Evolutionary conservation across 2,888 invertebrate genomes (phyloP).

Genomic region (Deilephila porcellus): DNA sequence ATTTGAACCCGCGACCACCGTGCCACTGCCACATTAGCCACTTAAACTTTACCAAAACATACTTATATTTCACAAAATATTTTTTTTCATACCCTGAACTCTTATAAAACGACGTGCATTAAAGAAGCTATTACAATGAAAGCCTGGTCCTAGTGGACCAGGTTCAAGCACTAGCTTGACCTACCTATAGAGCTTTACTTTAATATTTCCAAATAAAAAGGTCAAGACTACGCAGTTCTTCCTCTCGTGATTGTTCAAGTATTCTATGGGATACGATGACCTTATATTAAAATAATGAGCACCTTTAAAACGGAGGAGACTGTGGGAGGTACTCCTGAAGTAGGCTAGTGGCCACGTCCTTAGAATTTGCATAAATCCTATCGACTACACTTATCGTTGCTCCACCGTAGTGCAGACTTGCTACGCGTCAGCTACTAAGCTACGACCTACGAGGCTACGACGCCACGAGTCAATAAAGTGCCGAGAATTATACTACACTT

Average conservation of each 20-base stretch:
- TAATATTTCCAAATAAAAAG: no score
- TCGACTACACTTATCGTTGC: not conserved
- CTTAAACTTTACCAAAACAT: no score
- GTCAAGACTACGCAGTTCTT: not conserved
- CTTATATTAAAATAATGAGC: not conserved
- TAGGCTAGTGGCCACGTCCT: conserved; percentile 2
- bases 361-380: conserved; percentile 6
- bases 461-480: not conserved
- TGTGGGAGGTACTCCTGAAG: not conserved
- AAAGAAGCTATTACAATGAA: no score
- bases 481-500: not conserved
- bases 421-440: conserved; percentile 6
- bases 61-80: no score
- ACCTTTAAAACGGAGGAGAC: not conserved
- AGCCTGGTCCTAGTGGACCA: no score
- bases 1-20: no score
- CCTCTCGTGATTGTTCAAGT: not conserved
- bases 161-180: no score
- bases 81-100: no score
- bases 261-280: not conserved
- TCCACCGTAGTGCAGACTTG: not conserved
- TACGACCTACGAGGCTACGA: not conserved
- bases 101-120: no score
- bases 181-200: no score
- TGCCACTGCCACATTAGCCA: no score